These are phyloP conservation scores for Myotis vivesi DNA, from an alignment of 2,797 vertebrate genomes.

Conservation along the genomic window DNA sequence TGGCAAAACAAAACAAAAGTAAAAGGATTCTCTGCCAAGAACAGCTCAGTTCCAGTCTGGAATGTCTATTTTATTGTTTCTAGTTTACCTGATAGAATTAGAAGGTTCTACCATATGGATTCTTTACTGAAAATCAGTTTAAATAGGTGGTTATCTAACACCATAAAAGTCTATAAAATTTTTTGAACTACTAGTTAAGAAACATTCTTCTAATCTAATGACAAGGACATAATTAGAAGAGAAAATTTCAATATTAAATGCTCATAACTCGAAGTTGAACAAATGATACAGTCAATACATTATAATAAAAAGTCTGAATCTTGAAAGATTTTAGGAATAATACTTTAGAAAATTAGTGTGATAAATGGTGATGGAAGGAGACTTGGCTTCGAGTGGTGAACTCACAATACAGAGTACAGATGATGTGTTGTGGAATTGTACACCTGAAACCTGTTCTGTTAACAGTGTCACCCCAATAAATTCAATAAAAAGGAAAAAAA, in stretches of 20 bases:
- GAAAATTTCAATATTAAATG: neutral
- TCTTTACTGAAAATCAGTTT: neutral
- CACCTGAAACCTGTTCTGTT: too few relatives aligned
- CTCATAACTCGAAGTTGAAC: neutral
- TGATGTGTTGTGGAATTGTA: too few relatives aligned
- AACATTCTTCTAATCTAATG: neutral
- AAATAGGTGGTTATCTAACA: neutral
- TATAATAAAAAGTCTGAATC: neutral
- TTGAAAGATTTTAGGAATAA: slow-evolving; percentile 21
- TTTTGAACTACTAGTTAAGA: neutral
- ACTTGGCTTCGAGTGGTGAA: too few relatives aligned
- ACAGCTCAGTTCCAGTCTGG: neutral
- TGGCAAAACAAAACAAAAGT: neutral
- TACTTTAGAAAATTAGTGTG: slow-evolving; percentile 1
- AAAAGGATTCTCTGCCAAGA: neutral
- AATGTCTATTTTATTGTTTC: neutral
- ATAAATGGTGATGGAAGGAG: neutral
- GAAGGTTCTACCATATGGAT: neutral
- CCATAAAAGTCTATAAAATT: neutral
- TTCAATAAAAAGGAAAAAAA: neutral
- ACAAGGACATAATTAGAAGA: neutral
- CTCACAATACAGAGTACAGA: too few relatives aligned
- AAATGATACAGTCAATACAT: neutral
- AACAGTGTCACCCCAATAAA: too few relatives aligned
- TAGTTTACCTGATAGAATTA: neutral